Percentiles rank a stretch among this genome's conserved stretches.
Conservation (phyloP, 2,113 vertebrate species). For the Chaetorhynchus papuensis region DNA sequence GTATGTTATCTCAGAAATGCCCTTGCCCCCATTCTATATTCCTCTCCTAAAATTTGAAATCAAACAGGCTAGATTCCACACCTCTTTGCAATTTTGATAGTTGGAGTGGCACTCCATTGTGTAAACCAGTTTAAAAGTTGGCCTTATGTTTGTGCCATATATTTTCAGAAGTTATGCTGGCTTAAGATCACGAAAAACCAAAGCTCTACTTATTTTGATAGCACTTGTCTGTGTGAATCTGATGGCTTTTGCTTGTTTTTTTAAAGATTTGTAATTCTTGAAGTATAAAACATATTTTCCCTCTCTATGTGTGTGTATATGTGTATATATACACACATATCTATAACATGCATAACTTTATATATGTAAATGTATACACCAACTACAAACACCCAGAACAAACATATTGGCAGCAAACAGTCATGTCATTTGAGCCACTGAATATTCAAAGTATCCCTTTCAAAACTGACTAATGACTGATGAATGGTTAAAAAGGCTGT, state of each 20-base stretch:
- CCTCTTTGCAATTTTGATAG: not conserved
- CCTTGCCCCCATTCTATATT: not conserved
- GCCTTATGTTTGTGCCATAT: not conserved
- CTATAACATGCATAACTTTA: not conserved
- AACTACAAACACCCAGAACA: not conserved
- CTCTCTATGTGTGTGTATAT: accelerated
- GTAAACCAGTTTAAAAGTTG: not conserved
- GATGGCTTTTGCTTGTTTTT: not conserved
- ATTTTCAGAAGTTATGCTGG: not conserved
- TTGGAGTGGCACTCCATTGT: not conserved
- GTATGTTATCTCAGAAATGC: not conserved
- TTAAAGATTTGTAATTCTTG: not conserved
- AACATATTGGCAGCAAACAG: not conserved
- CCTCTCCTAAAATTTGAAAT: not conserved
- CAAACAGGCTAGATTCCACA: not conserved
- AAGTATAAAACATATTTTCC: not conserved
- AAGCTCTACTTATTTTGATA: not conserved
- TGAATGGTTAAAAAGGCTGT: not conserved
- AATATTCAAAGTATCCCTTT: not conserved
- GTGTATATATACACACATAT: accelerated
- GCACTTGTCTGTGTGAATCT: not conserved
- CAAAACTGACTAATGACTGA: not conserved
- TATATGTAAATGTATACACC: not conserved
- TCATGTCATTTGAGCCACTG: not conserved
- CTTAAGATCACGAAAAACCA: not conserved